These are phyloP conservation scores for Drosophila grimshawi DNA, from an alignment of 1,140 invertebrate species.

Conservation along the genomic window DNA sequence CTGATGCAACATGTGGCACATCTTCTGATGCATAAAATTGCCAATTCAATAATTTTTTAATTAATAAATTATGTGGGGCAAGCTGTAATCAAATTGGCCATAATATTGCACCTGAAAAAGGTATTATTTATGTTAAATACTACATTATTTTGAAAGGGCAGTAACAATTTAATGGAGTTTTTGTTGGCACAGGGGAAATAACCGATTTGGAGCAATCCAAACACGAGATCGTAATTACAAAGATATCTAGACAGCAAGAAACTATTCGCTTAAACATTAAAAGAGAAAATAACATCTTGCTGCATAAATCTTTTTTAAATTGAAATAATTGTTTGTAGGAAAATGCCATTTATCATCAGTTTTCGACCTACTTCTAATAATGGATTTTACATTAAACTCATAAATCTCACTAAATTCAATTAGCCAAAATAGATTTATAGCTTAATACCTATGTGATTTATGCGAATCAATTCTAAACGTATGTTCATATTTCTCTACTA, in stretches of 20 bases:
- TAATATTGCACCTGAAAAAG: slow-evolving; percentile 14
- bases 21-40: slow-evolving; percentile 43
- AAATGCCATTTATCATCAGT: neutral
- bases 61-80: slow-evolving; percentile 55
- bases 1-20: slow-evolving; percentile 72
- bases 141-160: neutral
- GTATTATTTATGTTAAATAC: slow-evolving; percentile 21
- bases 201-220: neutral
- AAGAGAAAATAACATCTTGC: too few species aligned
- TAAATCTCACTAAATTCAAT: slow-evolving; percentile 26
- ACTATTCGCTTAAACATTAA: too few species aligned
- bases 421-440: neutral
- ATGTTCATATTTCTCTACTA: slow-evolving; percentile 6
- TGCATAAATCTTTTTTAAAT: neutral
- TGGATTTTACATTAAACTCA: slow-evolving; percentile 19
- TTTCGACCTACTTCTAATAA: slow-evolving; percentile 24
- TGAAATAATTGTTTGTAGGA: neutral
- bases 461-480: neutral
- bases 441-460: slow-evolving; percentile 11
- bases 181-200: neutral
- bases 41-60: slow-evolving; percentile 37
- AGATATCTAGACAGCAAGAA: too few species aligned
- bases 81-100: slow-evolving; percentile 19
- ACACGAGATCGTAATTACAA: too few species aligned
- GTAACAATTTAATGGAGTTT: neutral